phyloP scores from a whole-genome alignment of 2,797 vertebrate genomes.

The Poeciliopsis presidionis region DNA sequence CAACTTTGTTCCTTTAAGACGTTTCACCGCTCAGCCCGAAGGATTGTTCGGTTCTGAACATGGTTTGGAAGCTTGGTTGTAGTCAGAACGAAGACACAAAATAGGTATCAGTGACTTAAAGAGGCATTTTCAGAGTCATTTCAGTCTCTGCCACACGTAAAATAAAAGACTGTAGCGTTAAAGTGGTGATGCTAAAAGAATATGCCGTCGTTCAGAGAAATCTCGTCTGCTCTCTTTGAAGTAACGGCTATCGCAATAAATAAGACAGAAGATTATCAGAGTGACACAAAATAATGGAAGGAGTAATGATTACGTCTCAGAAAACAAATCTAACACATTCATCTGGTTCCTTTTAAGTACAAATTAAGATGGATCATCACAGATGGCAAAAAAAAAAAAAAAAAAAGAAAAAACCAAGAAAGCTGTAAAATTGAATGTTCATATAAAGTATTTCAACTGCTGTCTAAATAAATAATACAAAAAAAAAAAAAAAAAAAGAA shows the following conservation, averaged over 20 bases:
- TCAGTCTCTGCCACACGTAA: constrained; percentile 10
- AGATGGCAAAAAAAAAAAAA: constrained; percentile 32
- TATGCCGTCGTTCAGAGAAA: constrained; percentile 39
- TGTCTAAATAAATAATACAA: constrained; percentile 84
- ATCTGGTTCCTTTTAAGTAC: constrained; percentile 67
- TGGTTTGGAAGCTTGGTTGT: neutral
- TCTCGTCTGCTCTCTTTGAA: constrained; percentile 60
- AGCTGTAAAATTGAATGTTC: constrained; percentile 92
- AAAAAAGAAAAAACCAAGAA: constrained; percentile 40
- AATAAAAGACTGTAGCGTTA: constrained; percentile 30
- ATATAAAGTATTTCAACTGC: constrained; percentile 97
- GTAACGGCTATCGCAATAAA: constrained; percentile 56
- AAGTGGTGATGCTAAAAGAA: constrained; percentile 10
- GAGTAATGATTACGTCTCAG: constrained; percentile 65
- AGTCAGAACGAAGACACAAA: neutral
- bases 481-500: constrained; percentile 1
- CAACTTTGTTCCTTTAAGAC: neutral
- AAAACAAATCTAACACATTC: constrained; percentile 69
- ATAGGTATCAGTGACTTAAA: neutral
- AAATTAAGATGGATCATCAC: constrained; percentile 70
- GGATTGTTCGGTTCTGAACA: neutral
- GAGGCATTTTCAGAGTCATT: neutral
- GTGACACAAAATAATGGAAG: constrained; percentile 64
- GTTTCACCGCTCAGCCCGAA: neutral
- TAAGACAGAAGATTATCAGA: constrained; percentile 67